phyloP scores from a whole-genome alignment of 2,113 vertebrate species.

The Hypanus sabinus region DNA sequence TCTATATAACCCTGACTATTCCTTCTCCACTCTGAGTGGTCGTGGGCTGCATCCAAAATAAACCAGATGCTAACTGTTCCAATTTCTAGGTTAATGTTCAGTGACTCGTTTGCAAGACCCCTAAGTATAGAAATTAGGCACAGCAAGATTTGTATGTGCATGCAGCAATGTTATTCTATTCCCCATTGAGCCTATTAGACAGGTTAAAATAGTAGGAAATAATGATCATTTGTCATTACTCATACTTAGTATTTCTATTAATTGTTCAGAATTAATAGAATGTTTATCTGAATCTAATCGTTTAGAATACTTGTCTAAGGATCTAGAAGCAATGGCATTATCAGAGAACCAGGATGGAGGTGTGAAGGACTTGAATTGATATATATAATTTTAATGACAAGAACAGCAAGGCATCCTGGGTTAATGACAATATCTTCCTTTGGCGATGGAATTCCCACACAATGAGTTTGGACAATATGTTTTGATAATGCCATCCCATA shows the following conservation, averaged over 20 bases:
- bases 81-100: neutral
- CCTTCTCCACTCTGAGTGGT: too few species aligned
- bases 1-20: too few species aligned
- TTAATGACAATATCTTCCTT: neutral
- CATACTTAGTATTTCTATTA: neutral
- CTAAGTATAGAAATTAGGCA: neutral
- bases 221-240: neutral
- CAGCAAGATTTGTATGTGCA: neutral
- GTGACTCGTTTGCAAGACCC: neutral
- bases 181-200: neutral
- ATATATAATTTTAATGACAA: neutral
- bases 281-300: neutral
- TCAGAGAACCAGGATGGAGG: neutral
- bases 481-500: neutral
- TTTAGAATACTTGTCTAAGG: constrained; percentile 8
- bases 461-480: neutral
- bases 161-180: neutral
- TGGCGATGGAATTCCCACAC: neutral
- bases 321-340: neutral
- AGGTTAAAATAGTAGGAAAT: neutral
- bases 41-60: too few species aligned
- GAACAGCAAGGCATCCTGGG: neutral
- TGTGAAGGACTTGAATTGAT: neutral
- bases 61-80: neutral
- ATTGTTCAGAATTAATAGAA: neutral